Evolutionary conservation across 1,140 invertebrate genomes (phyloP), one percentile per base, ranked within the genome.

Genomic region (Thaumatotibia leucotreta): DNA sequence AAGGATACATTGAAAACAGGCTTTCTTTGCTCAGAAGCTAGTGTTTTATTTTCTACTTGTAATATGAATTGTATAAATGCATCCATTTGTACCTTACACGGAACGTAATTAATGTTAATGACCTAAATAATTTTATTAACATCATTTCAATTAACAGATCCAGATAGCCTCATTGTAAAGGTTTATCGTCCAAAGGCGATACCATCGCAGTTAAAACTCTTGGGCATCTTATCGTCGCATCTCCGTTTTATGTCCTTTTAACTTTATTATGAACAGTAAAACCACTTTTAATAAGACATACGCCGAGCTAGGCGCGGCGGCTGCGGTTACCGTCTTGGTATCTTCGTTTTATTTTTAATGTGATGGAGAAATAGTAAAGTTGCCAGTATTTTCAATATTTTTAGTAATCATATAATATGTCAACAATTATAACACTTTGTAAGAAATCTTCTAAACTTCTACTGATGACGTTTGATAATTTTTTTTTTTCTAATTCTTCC

Each of bases 231-330:
- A 58, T 58, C 52, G 52, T 6, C 24, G 27, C 11, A 58, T 58
- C 52, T 58, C 24, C 52, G 24, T 27, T 58, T 58, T 58, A 52
- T 52, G 29, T 58, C 52, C 52, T 27, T 58, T 58, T 27, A 58
- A 14, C 52, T 58, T 58, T 58, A 58, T 58, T 58, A 58, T 29
- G 52, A 24, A 58, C 52, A 58, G n/a, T 58, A 58, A 58, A 58
- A 58, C 23, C 24, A 58, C 22, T 24, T 58, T 58, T 58, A 27
- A 45, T 45, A 45, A 45, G 23, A 29, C n/a, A 27, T 14, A 58
- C 2, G 50, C 50, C 11, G 6, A 9, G 50, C n/a, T 31, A 27
- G 50, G 5, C 49, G 49, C 49, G n/a, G n/a, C n/a, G n/a, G 39
- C 49, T 50, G 35, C 35, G 35, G 39, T 45, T 45, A 20, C 39